Evolutionary conservation across 2,797 vertebrate genomes (phyloP).

Genomic region (Cyclura pinguis): DNA sequence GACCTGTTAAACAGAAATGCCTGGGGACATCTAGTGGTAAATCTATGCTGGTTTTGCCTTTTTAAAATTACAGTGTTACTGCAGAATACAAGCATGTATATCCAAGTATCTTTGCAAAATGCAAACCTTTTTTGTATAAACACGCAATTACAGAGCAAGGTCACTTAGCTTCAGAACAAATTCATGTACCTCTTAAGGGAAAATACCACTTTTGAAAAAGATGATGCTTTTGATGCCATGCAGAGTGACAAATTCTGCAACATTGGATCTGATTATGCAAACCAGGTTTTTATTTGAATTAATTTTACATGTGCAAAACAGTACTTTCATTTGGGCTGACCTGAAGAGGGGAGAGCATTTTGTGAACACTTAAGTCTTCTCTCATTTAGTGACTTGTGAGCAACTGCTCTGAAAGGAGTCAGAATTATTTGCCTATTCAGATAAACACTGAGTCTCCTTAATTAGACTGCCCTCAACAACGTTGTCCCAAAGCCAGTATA

Average conservation of each 20-base stretch:
- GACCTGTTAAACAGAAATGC: neutral
- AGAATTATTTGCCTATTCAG: neutral
- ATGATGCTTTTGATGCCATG: neutral
- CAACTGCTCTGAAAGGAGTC: neutral
- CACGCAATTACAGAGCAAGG: neutral
- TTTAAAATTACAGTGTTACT: neutral
- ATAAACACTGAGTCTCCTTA: neutral
- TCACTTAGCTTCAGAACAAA: slow-evolving; percentile 4
- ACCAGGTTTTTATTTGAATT: neutral
- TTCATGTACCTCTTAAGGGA: neutral
- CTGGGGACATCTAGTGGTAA: slow-evolving; percentile 28
- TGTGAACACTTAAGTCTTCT: neutral
- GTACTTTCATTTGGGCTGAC: neutral
- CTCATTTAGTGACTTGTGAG: neutral
- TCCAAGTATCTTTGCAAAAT: slow-evolving; percentile 16
- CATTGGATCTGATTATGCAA: neutral
- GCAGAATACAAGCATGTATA: neutral
- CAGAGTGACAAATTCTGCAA: neutral
- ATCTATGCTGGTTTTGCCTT: neutral
- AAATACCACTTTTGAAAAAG: neutral
- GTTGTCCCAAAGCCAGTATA: neutral
- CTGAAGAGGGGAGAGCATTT: too few relatives aligned
- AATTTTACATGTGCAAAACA: neutral
- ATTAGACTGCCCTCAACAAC: neutral
- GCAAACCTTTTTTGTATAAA: neutral